These are phyloP conservation scores for Psittacara wagleri DNA, from an alignment of 2,113 vertebrate species.

Conservation along the genomic window DNA sequence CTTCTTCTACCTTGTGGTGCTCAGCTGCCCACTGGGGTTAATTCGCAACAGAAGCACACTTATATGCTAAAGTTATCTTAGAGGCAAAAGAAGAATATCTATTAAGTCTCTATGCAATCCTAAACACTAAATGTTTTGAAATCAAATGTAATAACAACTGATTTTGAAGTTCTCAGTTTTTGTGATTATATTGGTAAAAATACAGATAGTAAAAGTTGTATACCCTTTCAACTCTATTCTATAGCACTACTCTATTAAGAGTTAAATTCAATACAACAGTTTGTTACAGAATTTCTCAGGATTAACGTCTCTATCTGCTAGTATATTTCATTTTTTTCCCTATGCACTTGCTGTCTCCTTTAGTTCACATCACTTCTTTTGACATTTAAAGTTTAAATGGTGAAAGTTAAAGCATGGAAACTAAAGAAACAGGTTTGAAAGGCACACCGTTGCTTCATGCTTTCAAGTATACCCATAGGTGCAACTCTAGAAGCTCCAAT, in stretches of 20 bases:
- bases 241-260: background rate
- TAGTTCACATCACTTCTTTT: constrained; percentile 16
- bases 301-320: background rate
- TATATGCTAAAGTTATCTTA: background rate
- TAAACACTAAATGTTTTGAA: background rate
- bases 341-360: background rate
- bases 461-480: background rate
- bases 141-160: background rate
- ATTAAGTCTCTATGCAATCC: background rate
- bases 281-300: background rate
- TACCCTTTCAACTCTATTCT: background rate
- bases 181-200: background rate
- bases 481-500: background rate
- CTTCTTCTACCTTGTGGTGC: background rate
- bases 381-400: constrained; percentile 19
- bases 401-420: background rate
- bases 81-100: background rate
- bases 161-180: background rate
- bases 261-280: background rate
- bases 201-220: background rate
- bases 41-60: background rate
- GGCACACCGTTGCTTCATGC: background rate
- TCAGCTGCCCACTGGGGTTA: background rate
- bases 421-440: constrained; percentile 2
- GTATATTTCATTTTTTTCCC: background rate